Percentiles rank a stretch among this genome's conserved stretches.
These are phyloP conservation scores for Antedon bifida DNA, from an alignment of 35 echinoderm and acorn worm genomes.

Conservation along the genomic window DNA sequence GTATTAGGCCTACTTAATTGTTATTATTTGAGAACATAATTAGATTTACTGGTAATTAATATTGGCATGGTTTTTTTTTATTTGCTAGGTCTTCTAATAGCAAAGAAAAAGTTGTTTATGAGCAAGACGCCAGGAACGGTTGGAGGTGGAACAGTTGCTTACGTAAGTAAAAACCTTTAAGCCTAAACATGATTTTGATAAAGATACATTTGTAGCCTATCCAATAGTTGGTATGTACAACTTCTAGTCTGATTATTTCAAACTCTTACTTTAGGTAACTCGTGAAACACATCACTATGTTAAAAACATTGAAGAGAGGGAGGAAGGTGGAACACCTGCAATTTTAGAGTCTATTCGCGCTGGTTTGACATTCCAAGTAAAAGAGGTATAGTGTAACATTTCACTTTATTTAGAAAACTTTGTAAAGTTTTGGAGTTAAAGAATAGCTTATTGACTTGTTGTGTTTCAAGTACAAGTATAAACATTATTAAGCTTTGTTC, in stretches of 20 bases:
- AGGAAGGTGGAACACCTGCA: conserved; percentile 91
- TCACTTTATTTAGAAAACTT: neutral
- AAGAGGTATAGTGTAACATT: conserved; percentile 34
- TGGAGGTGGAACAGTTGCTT: conserved; percentile 86
- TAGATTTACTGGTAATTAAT: no score
- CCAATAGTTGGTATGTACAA: no score
- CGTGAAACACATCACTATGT: conserved; percentile 80
- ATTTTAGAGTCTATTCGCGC: conserved; percentile 91
- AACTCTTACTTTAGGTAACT: conserved; percentile 44
- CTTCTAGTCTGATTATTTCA: neutral
- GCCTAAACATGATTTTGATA: no score
- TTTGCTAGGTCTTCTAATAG: conserved; percentile 67
- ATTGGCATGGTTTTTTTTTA: no score
- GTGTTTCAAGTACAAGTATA: neutral
- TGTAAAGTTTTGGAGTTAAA: neutral
- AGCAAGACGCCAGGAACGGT: conserved; percentile 69
- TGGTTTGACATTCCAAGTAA: conserved; percentile 82
- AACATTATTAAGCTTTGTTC: neutral
- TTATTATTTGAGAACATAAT: no score
- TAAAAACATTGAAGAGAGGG: conserved; percentile 72
- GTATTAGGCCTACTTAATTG: no score
- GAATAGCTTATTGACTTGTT: neutral
- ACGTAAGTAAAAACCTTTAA: conserved; percentile 49
- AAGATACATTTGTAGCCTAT: no score
- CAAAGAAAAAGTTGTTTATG: conserved; percentile 85